Evolutionary conservation across 30 jellyfish, hydroid and myxozoan genomes (phyloP).

Genomic region (Phacellophora camtschatica): DNA sequence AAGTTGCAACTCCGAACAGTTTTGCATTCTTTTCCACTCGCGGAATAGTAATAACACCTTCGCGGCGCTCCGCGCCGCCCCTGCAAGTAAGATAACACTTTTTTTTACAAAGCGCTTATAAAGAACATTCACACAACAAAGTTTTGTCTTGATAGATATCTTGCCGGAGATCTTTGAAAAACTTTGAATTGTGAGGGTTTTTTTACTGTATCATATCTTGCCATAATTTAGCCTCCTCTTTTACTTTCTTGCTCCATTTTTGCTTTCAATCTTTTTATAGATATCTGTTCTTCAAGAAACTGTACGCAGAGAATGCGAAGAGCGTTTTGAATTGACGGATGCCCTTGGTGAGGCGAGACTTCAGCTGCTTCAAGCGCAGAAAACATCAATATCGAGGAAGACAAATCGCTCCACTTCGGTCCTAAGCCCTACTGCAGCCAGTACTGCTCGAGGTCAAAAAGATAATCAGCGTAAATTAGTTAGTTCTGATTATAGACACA

Average conservation of each 20-base stretch:
- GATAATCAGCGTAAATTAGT: not conserved
- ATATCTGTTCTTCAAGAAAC: constrained; percentile 76
- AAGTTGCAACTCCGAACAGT: too few relatives aligned
- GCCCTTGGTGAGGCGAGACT: constrained; percentile 85
- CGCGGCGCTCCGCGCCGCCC: too few relatives aligned
- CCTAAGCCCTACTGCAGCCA: constrained; percentile 31
- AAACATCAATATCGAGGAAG: not conserved
- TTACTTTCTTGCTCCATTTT: not conserved
- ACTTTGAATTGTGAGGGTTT: too few relatives aligned
- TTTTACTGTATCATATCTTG: too few relatives aligned
- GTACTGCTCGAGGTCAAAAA: constrained; percentile 19
- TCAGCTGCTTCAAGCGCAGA: constrained; percentile 56
- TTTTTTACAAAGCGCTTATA: too few relatives aligned
- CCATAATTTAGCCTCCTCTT: too few relatives aligned
- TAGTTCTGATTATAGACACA: not conserved
- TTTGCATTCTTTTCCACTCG: too few relatives aligned
- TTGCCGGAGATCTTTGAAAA: too few relatives aligned
- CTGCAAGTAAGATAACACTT: too few relatives aligned
- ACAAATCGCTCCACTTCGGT: not conserved
- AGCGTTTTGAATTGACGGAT: constrained; percentile 87
- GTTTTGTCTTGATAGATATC: too few relatives aligned
- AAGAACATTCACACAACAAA: too few relatives aligned
- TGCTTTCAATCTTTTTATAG: constrained; percentile 14
- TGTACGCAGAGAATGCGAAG: constrained; percentile 96
- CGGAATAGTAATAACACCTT: too few relatives aligned